Percentiles rank a stretch among this genome's conserved stretches.
Evolutionary conservation across 2,888 invertebrate species (phyloP).

Genomic region (Carterocephalus palaemon): DNA sequence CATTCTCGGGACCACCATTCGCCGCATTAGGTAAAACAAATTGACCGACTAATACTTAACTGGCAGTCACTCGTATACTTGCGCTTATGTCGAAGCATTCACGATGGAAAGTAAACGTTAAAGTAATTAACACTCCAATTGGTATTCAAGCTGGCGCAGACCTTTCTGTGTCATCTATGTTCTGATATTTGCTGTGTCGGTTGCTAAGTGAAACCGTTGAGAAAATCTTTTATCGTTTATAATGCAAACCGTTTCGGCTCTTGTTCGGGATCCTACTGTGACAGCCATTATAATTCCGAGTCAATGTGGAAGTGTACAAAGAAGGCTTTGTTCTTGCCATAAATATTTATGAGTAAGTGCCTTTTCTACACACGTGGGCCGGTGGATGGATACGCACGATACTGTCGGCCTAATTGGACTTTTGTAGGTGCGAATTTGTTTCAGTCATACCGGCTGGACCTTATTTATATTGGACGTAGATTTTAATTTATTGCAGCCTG

Average conservation of each 20-base stretch:
- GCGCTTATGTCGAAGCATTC: constrained; percentile 27
- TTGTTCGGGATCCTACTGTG: constrained; percentile 73
- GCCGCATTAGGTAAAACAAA: constrained; percentile 47
- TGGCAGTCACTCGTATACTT: constrained; percentile 32
- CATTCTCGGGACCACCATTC: constrained; percentile 44
- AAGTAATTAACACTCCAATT: constrained; percentile 32
- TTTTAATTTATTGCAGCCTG: constrained; percentile 16
- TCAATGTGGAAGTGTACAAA: constrained; percentile 74
- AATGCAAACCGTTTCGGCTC: constrained; percentile 72
- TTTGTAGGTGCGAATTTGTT: constrained; percentile 68
- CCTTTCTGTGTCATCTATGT: constrained; percentile 62
- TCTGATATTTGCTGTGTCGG: constrained; percentile 62
- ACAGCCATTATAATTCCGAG: constrained; percentile 75
- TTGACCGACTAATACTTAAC: constrained; percentile 37
- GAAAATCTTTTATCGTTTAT: constrained; percentile 67
- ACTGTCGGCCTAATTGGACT: constrained; percentile 68
- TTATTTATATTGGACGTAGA: constrained; percentile 38
- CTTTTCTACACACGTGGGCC: constrained; percentile 73
- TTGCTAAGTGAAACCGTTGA: constrained; percentile 69
- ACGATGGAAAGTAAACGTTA: constrained; percentile 48
- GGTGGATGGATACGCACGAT: constrained; percentile 73
- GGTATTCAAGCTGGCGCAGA: constrained; percentile 36
- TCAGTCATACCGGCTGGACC: constrained; percentile 48
- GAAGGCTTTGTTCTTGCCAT: constrained; percentile 68
- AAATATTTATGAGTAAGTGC: constrained; percentile 76